These are phyloP conservation scores for Perdita meconis DNA, from an alignment of 2,888 invertebrate genomes.

Conservation along the genomic window DNA sequence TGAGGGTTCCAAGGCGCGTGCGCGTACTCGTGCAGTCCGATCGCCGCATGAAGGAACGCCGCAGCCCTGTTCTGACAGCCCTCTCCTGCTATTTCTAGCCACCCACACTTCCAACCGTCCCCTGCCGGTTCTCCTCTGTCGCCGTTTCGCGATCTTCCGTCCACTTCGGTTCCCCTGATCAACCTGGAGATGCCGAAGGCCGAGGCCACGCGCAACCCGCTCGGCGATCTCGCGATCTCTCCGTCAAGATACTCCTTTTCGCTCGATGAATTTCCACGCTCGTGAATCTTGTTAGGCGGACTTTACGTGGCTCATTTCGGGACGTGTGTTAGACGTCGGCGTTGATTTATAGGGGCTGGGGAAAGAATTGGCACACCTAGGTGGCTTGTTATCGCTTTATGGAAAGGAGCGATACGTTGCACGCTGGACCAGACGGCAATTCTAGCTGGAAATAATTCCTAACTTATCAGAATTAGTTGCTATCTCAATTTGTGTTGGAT, in stretches of 20 bases:
- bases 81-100: slow-evolving; percentile 20
- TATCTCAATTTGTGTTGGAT: too few species aligned
- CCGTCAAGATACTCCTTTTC: background rate
- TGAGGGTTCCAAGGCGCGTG: slow-evolving; percentile 43
- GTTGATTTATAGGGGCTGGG: too few species aligned
- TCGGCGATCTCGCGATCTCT: slow-evolving; percentile 5
- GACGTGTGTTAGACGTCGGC: too few species aligned
- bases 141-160: background rate
- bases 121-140: background rate
- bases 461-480: too few species aligned
- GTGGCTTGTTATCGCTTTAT: too few species aligned
- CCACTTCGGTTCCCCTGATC: slow-evolving; percentile 25
- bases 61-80: slow-evolving; percentile 56
- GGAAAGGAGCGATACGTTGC: too few species aligned
- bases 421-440: too few species aligned
- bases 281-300: background rate
- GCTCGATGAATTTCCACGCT: background rate
- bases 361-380: too few species aligned
- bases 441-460: too few species aligned
- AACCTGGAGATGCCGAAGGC: slow-evolving; percentile 35
- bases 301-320: background rate
- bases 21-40: slow-evolving; percentile 54
- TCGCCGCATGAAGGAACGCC: slow-evolving; percentile 66
- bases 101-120: background rate
- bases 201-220: slow-evolving; percentile 41